phyloP scores from a whole-genome alignment of 1,140 invertebrate species.

The Bursaphelenchus mucronatus region DNA sequence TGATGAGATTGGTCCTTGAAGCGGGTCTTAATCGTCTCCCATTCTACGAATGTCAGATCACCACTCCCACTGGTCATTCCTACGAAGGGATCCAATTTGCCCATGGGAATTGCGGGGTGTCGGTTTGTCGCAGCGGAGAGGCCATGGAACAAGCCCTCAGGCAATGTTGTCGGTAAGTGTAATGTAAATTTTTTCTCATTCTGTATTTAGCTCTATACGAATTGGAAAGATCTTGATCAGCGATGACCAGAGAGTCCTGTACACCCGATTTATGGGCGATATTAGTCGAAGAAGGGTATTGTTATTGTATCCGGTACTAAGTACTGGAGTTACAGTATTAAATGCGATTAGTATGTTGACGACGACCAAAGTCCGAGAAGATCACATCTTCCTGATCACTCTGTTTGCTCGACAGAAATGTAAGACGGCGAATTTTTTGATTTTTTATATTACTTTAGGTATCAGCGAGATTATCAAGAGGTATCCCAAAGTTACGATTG shows the following conservation, averaged over 20 bases:
- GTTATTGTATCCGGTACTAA: conserved; percentile 79
- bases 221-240: conserved; percentile 98
- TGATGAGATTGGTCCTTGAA: conserved; percentile 91
- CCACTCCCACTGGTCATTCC: conserved; percentile 81
- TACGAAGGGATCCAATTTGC: conserved; percentile 88
- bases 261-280: conserved; percentile 94
- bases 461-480: conserved; percentile 24
- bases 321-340: conserved; percentile 45
- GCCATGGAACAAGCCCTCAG: conserved; percentile 94
- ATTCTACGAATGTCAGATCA: conserved; percentile 79
- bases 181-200: neutral
- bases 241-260: conserved; percentile 91
- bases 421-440: conserved; percentile 12
- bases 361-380: conserved; percentile 38
- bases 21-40: conserved; percentile 95
- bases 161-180: conserved; percentile 80
- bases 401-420: conserved; percentile 46
- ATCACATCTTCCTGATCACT: conserved; percentile 46
- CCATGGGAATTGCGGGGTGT: conserved; percentile 96
- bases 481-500: conserved; percentile 37
- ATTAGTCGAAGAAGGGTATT: conserved; percentile 80
- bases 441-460: conserved; percentile 28
- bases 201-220: conserved; percentile 59
- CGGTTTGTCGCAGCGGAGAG: conserved; percentile 83
- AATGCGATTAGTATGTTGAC: conserved; percentile 47